phyloP scores from a whole-genome alignment of 2,113 vertebrate genomes.

The Sylvilagus bachmani region DNA sequence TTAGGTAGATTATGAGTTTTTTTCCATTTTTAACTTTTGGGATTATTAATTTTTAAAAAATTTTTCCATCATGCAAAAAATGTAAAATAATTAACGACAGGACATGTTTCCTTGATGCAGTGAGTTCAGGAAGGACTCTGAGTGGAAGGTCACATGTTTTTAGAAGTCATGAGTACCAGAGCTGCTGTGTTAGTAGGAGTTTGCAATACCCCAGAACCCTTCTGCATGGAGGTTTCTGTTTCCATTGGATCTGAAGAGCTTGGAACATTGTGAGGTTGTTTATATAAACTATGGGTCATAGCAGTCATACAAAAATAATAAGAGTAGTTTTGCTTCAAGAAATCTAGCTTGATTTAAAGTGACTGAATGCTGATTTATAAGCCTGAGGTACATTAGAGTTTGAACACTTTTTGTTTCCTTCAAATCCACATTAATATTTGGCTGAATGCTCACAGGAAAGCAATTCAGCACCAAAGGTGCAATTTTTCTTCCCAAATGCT shows the following conservation, averaged over 20 bases:
- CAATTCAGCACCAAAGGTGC: slow-evolving; percentile 71
- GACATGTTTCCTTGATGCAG: background rate
- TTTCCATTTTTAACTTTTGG: background rate
- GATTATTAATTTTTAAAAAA: background rate
- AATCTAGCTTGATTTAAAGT: slow-evolving; percentile 73
- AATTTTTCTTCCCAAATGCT: slow-evolving; percentile 78
- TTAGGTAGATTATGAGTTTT: background rate
- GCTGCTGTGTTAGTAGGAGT: background rate
- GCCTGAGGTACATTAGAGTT: slow-evolving; percentile 69
- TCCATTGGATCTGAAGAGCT: background rate
- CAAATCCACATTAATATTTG: slow-evolving; percentile 82
- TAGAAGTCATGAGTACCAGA: background rate
- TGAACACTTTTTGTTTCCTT: slow-evolving; percentile 78
- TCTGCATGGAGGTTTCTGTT: background rate
- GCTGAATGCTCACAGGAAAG: slow-evolving; percentile 62
- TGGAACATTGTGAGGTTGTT: background rate
- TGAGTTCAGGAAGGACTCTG: background rate
- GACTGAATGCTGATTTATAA: slow-evolving; percentile 70
- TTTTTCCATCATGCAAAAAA: background rate
- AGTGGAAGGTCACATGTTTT: background rate
- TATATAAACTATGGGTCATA: slow-evolving; percentile 48
- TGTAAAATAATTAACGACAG: background rate
- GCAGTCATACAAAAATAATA: slow-evolving; percentile 67
- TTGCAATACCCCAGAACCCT: background rate
- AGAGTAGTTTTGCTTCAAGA: slow-evolving; percentile 68